Conservation (phyloP, 2,113 vertebrate genomes). For the Corythornis cristatus region DNA sequence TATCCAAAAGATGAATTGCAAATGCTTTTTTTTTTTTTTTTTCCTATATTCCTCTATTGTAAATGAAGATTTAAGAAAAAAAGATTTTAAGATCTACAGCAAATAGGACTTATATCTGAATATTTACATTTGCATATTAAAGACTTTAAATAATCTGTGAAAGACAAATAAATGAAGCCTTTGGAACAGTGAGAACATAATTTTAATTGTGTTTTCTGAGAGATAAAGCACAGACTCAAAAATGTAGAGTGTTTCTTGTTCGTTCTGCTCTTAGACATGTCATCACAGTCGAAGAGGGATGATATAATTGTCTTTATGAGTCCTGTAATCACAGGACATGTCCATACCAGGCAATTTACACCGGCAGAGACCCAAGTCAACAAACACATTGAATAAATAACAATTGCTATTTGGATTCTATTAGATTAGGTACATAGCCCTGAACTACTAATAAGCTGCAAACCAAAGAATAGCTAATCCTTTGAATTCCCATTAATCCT, state of each 20-base stretch:
- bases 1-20: slow-evolving; percentile 35
- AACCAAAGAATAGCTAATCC: background rate
- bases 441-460: background rate
- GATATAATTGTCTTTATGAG: background rate
- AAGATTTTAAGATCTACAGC: slow-evolving; percentile 30
- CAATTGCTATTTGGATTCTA: accelerated
- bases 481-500: background rate
- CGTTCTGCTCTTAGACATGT: background rate
- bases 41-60: background rate
- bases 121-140: slow-evolving; percentile 49
- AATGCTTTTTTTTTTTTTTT: background rate
- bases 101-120: slow-evolving; percentile 38
- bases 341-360: too few species aligned
- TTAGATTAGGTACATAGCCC: accelerated
- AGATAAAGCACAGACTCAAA: background rate
- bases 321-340: background rate
- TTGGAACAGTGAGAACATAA: background rate
- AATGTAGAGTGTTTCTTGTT: background rate
- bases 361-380: background rate
- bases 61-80: slow-evolving; percentile 30
- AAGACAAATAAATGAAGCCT: slow-evolving; percentile 48
- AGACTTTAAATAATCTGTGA: slow-evolving; percentile 18
- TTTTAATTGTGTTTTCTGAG: background rate
- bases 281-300: background rate
- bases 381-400: background rate